These are phyloP conservation scores for Harpagifer antarcticus DNA, from an alignment of 2,797 vertebrate genomes.

Conservation along the genomic window DNA sequence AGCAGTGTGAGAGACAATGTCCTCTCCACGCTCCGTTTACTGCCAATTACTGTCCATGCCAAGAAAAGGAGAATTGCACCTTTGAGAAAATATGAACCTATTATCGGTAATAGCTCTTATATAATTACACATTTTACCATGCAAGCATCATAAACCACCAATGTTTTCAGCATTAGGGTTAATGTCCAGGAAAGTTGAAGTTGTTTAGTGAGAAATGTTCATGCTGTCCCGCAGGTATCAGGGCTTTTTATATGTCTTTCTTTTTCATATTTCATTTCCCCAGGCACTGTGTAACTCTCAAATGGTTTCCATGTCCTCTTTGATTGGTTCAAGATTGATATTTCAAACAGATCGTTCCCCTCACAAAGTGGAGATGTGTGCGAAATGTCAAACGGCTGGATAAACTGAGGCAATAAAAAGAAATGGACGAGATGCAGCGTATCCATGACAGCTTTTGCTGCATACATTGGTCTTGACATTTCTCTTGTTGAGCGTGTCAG, in stretches of 20 bases:
- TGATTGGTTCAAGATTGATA: conserved; percentile 68
- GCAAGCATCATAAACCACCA: neutral
- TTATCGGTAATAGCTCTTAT: conserved; percentile 23
- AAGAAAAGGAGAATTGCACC: conserved; percentile 48
- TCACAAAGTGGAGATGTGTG: conserved; percentile 10
- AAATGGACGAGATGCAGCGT: conserved; percentile 17
- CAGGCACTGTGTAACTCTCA: conserved; percentile 10
- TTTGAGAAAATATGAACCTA: conserved; percentile 27
- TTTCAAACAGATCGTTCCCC: conserved; percentile 55
- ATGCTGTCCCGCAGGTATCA: conserved; percentile 29
- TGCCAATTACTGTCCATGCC: conserved; percentile 60
- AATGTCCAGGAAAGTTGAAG: conserved; percentile 26
- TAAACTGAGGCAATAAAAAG: conserved; percentile 30
- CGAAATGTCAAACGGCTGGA: conserved; percentile 52
- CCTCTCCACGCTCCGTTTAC: conserved; percentile 63
- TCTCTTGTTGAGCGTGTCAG: neutral
- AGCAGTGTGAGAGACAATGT: conserved; percentile 54
- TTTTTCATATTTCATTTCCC: conserved; percentile 46
- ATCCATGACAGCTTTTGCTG: conserved; percentile 31
- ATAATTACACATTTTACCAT: conserved; percentile 32
- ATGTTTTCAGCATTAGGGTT: neutral
- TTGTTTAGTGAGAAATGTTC: conserved; percentile 37
- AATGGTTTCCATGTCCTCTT: conserved; percentile 58
- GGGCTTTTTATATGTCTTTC: conserved; percentile 24
- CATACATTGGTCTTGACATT: neutral